Conservation (phyloP, 2,113 vertebrate genomes). For the Sinocyclocheilus rhinocerous region DNA sequence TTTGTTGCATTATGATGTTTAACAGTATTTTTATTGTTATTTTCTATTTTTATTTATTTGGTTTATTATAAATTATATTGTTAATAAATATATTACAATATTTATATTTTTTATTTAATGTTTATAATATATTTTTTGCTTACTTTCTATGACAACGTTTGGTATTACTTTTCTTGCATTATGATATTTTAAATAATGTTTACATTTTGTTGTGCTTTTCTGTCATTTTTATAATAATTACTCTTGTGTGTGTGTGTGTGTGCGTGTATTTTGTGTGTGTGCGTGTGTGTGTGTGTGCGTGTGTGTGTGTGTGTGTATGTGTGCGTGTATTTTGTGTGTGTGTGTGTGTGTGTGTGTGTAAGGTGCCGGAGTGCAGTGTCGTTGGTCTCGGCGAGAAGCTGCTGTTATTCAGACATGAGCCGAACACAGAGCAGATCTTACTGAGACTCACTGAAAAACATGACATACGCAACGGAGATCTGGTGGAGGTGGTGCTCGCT, state of each 20-base stretch:
- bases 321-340: too few relatives aligned
- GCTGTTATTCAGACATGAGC: conserved; percentile 72
- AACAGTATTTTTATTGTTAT: neutral
- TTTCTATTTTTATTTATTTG: neutral
- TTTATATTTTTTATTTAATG: too few relatives aligned
- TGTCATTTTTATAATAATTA: too few relatives aligned
- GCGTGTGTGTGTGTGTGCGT: conserved; percentile 53
- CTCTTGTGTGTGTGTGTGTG: neutral
- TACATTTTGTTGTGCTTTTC: neutral
- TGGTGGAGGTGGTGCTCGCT: conserved; percentile 74
- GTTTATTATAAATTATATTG: too few relatives aligned
- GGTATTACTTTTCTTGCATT: neutral
- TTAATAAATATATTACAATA: too few relatives aligned
- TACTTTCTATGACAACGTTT: too few relatives aligned
- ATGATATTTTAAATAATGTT: neutral
- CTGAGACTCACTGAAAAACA: conserved; percentile 62
- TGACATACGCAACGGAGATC: conserved; percentile 70
- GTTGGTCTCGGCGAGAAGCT: conserved; percentile 69
- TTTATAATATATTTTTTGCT: too few relatives aligned
- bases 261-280: conserved; percentile 7
- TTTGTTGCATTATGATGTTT: too few relatives aligned
- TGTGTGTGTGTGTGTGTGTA: too few relatives aligned
- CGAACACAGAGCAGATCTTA: conserved; percentile 63
- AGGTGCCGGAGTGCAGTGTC: too few relatives aligned
- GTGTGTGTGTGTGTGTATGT: too few relatives aligned